These are phyloP conservation scores for Tangara arthus DNA, from an alignment of 2,797 vertebrate species.

Conservation along the genomic window DNA sequence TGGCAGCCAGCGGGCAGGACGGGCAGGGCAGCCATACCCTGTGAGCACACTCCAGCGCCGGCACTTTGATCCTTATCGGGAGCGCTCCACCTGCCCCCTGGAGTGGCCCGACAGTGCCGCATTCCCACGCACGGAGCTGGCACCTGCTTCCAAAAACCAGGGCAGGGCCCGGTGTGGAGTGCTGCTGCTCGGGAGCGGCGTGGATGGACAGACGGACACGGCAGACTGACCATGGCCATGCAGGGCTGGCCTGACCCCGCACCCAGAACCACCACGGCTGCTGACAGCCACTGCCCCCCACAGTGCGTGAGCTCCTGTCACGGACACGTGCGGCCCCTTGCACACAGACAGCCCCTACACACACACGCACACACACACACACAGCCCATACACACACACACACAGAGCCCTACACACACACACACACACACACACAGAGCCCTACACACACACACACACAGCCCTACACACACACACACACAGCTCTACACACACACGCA, in stretches of 20 bases:
- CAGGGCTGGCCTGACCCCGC: not conserved
- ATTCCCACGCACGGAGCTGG: not conserved
- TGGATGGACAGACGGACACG: accelerated
- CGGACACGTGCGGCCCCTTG: accelerated
- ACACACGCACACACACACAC: not conserved
- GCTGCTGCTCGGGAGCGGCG: accelerated
- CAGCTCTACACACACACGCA: too few relatives aligned
- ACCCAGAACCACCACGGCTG: accelerated
- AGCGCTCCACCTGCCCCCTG: not conserved
- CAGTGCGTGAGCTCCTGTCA: not conserved
- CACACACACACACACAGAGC: too few relatives aligned
- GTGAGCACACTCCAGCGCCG: not conserved
- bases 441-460: not conserved
- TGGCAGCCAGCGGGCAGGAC: not conserved
- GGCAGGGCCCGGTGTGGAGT: accelerated
- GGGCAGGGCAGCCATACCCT: not conserved
- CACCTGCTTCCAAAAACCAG: not conserved
- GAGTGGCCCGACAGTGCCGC: not conserved
- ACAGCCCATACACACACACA: not conserved
- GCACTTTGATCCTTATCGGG: not conserved
- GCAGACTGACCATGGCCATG: not conserved
- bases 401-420: too few relatives aligned
- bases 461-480: too few relatives aligned
- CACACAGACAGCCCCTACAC: not conserved
- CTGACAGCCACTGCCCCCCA: not conserved